phyloP scores from a whole-genome alignment of 2,888 invertebrate genomes.

The Baccha elongata region DNA sequence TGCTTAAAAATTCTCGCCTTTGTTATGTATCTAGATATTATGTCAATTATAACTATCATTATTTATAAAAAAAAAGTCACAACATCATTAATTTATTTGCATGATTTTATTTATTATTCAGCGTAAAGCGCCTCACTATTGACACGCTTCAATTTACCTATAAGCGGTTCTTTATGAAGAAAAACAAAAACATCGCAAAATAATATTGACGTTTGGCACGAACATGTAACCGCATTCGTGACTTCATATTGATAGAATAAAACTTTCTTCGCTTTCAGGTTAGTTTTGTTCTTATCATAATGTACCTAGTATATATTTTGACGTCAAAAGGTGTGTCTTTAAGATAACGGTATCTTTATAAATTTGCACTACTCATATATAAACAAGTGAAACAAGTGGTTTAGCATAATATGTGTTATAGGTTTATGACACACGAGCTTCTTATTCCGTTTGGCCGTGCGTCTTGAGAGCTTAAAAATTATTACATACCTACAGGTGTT shows the following conservation, averaged over 20 bases:
- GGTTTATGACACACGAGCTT: no score
- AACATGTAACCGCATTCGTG: slow-evolving; percentile 64
- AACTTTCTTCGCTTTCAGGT: slow-evolving; percentile 1
- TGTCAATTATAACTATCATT: not conserved
- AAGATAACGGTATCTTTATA: not conserved
- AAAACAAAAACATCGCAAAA: slow-evolving; percentile 8
- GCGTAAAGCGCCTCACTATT: slow-evolving; percentile 56
- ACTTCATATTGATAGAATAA: slow-evolving; percentile 40
- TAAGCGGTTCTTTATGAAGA: slow-evolving; percentile 15
- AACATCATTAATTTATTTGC: slow-evolving; percentile 39
- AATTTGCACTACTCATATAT: no score
- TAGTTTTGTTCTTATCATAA: slow-evolving; percentile 18
- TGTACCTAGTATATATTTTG: slow-evolving; percentile 1
- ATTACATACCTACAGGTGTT: no score
- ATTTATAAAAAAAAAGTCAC: slow-evolving; percentile 7
- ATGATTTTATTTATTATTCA: slow-evolving; percentile 51
- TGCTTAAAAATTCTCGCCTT: slow-evolving; percentile 7
- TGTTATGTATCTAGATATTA: no score
- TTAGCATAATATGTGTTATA: no score
- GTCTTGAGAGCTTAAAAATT: no score
- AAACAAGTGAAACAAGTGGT: no score
- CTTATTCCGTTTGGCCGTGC: no score
- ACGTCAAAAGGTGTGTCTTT: slow-evolving; percentile 4
- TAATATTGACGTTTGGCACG: slow-evolving; percentile 59
- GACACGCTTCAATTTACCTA: slow-evolving; percentile 57